These are phyloP conservation scores for Mormyrops boulengeri DNA, from an alignment of 2,797 vertebrate species.

Conservation along the genomic window DNA sequence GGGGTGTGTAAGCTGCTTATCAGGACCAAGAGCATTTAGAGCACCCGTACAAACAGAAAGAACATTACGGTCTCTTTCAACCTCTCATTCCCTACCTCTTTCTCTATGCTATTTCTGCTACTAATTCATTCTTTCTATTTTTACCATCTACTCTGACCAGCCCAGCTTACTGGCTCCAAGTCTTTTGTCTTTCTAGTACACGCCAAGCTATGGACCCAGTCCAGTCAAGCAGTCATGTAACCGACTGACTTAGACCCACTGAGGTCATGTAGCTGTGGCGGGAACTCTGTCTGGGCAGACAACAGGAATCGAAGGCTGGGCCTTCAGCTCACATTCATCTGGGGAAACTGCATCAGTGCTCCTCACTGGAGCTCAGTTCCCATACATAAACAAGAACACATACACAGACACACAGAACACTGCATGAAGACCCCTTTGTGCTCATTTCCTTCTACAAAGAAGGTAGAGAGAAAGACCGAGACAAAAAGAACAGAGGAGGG, in stretches of 20 bases:
- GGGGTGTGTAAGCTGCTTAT: conserved; percentile 25
- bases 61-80: conserved; percentile 11
- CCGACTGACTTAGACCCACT: not conserved
- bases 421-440: not conserved
- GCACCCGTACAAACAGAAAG: conserved; percentile 10
- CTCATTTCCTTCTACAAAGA: not conserved
- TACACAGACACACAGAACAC: not conserved
- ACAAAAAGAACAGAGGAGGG: not conserved
- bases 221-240: not conserved
- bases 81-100: not conserved
- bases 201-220: not conserved
- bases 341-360: not conserved
- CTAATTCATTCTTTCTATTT: not conserved
- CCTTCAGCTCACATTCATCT: not conserved
- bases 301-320: not conserved
- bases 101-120: not conserved
- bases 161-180: not conserved
- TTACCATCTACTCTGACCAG: not conserved
- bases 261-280: not conserved
- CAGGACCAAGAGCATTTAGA: conserved; percentile 11
- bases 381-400: not conserved
- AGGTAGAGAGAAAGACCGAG: not conserved
- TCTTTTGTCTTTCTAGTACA: not conserved
- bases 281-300: not conserved
- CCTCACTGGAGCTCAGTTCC: not conserved